A percentile compares a stretch with the other conserved stretches of the same genome.
These are phyloP conservation scores for Poeciliopsis turneri DNA, from an alignment of 2,797 vertebrate genomes.

Conservation along the genomic window DNA sequence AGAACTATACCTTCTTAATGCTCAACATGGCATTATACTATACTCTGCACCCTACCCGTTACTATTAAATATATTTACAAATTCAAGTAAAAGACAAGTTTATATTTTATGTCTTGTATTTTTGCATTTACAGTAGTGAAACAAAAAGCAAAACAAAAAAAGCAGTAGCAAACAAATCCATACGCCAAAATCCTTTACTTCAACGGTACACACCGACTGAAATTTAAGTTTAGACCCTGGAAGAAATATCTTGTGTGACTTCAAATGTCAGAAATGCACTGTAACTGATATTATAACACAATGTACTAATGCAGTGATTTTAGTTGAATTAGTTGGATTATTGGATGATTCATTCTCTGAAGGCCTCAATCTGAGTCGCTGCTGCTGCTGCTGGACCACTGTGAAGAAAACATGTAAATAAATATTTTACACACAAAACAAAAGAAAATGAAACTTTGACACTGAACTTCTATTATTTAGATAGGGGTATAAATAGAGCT, in stretches of 20 bases:
- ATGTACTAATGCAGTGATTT: background rate
- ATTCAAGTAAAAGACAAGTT: background rate
- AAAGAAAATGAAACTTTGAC: no score
- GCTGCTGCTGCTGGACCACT: conserved; percentile 77
- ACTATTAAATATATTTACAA: background rate
- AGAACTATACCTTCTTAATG: background rate
- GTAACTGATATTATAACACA: conserved; percentile 11
- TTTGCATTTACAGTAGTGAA: background rate
- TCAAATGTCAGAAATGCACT: conserved; percentile 8
- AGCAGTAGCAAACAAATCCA: background rate
- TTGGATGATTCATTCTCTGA: background rate
- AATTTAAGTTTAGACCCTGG: background rate
- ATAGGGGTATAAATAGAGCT: background rate
- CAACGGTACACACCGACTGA: background rate
- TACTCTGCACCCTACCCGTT: background rate
- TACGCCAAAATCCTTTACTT: background rate
- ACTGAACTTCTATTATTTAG: background rate
- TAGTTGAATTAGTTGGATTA: conserved; percentile 6
- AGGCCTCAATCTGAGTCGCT: conserved; percentile 63
- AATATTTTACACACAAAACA: background rate
- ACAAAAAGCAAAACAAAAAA: background rate
- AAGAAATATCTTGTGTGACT: background rate
- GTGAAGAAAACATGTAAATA: conserved; percentile 14
- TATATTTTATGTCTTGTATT: background rate
- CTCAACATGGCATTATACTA: background rate